A percentile compares a stretch with the other conserved stretches of the same genome.
Evolutionary conservation across 1,140 invertebrate species (phyloP).

Genomic region (Macrocentrus cingulum): DNA sequence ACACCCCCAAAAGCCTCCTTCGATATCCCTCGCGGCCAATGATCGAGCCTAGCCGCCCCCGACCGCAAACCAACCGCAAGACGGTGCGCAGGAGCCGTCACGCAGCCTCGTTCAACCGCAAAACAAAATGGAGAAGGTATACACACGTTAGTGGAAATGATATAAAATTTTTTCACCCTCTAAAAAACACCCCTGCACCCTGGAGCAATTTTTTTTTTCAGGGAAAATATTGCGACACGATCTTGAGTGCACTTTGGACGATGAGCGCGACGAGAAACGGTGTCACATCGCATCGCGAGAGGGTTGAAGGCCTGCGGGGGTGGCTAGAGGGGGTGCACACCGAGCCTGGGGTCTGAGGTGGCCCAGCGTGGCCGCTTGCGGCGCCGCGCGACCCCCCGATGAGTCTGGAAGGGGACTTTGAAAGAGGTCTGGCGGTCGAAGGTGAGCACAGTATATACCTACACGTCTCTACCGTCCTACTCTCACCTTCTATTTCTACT

Average conservation of each 20-base stretch:
- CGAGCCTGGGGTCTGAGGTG: slow-evolving; percentile 55
- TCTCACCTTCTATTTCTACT: slow-evolving; percentile 12
- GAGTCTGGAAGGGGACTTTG: slow-evolving; percentile 49
- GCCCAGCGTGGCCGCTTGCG: slow-evolving; percentile 57
- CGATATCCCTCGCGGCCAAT: slow-evolving; percentile 57
- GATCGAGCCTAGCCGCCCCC: slow-evolving; percentile 57
- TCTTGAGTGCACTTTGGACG: no score
- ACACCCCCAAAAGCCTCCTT: slow-evolving; percentile 57
- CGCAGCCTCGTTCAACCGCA: slow-evolving; percentile 51
- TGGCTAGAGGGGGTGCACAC: slow-evolving; percentile 6
- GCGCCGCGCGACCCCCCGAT: slow-evolving; percentile 53
- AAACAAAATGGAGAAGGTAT: slow-evolving; percentile 57
- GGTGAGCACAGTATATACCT: slow-evolving; percentile 33
- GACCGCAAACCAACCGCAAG: slow-evolving; percentile 61
- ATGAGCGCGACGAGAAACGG: background rate
- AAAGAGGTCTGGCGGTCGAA: slow-evolving; percentile 52
- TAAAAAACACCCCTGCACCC: background rate
- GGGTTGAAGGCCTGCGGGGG: slow-evolving; percentile 8
- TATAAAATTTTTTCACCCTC: background rate
- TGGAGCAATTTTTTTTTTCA: no score
- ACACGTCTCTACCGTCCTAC: background rate
- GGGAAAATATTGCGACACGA: no score
- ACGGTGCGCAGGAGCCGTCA: slow-evolving; percentile 56
- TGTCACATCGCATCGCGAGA: background rate
- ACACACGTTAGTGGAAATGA: background rate